phyloP scores from a whole-genome alignment of 2,113 vertebrate genomes.

The Lophotis ruficrista region DNA sequence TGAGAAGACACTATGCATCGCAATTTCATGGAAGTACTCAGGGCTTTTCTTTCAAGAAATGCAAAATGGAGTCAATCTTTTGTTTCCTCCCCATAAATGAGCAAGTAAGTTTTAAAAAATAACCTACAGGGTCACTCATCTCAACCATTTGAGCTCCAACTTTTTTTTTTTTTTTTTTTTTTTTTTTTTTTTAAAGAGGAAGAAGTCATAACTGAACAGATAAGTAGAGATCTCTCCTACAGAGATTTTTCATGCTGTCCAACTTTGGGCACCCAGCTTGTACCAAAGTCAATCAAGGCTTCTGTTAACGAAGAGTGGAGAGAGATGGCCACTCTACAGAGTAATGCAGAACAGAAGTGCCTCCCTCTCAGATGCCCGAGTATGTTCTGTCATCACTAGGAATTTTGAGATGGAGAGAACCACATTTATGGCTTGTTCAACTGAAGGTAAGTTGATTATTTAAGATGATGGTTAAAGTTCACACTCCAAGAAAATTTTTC shows the following conservation, averaged over 20 bases:
- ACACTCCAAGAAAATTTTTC: background rate
- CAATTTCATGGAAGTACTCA: background rate
- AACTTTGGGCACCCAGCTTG: background rate
- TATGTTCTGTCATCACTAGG: background rate
- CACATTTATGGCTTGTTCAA: background rate
- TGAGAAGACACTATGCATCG: background rate
- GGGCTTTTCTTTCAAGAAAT: background rate
- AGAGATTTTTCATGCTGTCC: background rate
- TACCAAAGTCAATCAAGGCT: background rate
- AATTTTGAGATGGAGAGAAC: background rate
- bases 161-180: background rate
- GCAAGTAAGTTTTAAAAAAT: background rate
- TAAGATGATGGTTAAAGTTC: background rate
- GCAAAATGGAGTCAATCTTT: background rate
- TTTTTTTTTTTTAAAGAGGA: background rate
- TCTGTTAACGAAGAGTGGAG: background rate
- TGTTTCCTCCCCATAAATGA: background rate
- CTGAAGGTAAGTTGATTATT: background rate
- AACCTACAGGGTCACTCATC: background rate
- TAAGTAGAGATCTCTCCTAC: background rate
- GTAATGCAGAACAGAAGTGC: background rate
- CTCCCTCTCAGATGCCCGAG: background rate
- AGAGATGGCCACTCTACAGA: fast-evolving
- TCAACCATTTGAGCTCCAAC: background rate
- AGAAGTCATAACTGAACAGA: background rate